Conservation (phyloP, 1,140 invertebrate species). For the Cotesia vestalis region DNA sequence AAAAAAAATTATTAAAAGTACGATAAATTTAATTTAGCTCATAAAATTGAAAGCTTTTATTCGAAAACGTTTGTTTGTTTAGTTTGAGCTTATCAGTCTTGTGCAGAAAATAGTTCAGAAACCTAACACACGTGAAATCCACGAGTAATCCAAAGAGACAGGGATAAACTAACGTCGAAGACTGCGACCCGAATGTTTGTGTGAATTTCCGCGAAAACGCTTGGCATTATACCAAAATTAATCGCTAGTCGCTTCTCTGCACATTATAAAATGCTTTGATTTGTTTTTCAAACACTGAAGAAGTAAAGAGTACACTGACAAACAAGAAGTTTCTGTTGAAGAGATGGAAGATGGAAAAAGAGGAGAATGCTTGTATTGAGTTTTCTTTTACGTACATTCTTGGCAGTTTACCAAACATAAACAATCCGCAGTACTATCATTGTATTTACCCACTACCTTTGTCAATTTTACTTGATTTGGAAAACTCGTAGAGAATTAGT, state of each 20-base stretch:
- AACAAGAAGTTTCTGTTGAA: too few species aligned
- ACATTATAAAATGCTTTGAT: conserved; percentile 13
- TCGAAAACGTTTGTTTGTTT: too few species aligned
- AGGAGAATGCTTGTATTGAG: conserved; percentile 14
- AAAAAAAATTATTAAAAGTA: too few species aligned
- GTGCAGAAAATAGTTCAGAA: not conserved
- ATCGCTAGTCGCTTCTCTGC: not conserved
- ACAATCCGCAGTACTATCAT: not conserved
- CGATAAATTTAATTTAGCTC: too few species aligned
- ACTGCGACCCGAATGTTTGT: conserved; percentile 15
- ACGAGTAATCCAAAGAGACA: not conserved
- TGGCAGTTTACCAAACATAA: conserved; percentile 1
- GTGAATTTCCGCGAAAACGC: conserved; percentile 5
- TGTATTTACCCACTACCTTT: not conserved
- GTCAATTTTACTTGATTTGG: not conserved
- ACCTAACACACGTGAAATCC: not conserved
- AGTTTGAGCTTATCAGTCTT: too few species aligned
- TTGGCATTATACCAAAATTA: conserved; percentile 6
- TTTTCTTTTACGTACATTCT: conserved; percentile 17
- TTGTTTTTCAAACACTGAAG: not conserved
- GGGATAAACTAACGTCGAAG: conserved; percentile 14
- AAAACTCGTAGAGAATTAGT: too few species aligned
- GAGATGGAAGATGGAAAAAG: conserved; percentile 9
- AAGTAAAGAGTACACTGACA: too few species aligned
- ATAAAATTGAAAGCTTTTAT: too few species aligned